These are phyloP conservation scores for Oceanites oceanicus DNA, from an alignment of 2,113 vertebrate species.

Conservation along the genomic window DNA sequence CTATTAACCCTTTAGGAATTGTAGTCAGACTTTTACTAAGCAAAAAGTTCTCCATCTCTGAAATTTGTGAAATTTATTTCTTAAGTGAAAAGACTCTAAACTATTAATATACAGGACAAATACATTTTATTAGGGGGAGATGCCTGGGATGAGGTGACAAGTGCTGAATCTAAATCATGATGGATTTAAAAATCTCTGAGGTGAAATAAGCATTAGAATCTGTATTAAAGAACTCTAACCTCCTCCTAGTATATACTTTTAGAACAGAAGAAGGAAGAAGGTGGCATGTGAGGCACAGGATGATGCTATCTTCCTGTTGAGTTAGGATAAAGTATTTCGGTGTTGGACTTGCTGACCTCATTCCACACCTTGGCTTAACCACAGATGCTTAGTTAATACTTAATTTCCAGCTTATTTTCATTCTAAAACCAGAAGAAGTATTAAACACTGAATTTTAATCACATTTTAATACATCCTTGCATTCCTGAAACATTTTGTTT, in stretches of 20 bases:
- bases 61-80: background rate
- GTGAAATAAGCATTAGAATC: background rate
- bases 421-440: background rate
- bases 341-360: background rate
- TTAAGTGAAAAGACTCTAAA: background rate
- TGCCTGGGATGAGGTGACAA: background rate
- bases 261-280: background rate
- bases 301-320: background rate
- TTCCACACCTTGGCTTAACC: background rate
- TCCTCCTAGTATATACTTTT: background rate
- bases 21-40: background rate
- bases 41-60: background rate
- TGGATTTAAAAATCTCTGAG: background rate
- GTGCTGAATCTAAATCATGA: background rate
- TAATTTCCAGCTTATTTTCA: background rate
- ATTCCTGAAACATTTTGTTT: background rate
- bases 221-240: background rate
- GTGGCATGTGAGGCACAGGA: background rate
- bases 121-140: background rate
- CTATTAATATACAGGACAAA: background rate
- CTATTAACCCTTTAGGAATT: constrained; percentile 34
- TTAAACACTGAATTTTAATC: background rate
- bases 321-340: background rate
- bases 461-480: background rate
- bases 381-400: background rate